A percentile compares a stretch with the other conserved stretches of the same genome.
phyloP scores from a whole-genome alignment of 1,140 invertebrate species.

The Halictus rubicundus region DNA sequence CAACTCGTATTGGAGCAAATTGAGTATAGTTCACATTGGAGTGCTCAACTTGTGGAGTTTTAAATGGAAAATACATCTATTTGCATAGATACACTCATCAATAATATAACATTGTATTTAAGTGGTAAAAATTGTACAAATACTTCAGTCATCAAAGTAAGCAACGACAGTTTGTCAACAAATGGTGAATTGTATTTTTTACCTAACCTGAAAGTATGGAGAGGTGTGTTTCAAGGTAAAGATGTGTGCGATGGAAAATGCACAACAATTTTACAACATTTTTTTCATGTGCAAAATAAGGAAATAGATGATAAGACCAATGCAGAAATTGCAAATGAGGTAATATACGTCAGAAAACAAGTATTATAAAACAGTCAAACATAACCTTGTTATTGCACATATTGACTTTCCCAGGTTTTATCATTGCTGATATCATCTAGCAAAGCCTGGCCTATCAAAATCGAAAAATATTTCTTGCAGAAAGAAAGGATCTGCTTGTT shows the following conservation, averaged over 20 bases:
- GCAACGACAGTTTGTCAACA: conserved; percentile 74
- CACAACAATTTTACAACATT: conserved; percentile 61
- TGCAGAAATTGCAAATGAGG: conserved; percentile 57
- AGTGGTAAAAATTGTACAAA: conserved; percentile 49
- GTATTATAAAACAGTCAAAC: conserved; percentile 2
- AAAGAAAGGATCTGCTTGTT: conserved; percentile 67
- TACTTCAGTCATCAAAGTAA: conserved; percentile 77
- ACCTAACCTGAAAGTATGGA: conserved; percentile 79
- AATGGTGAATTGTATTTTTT: conserved; percentile 82
- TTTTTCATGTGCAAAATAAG: conserved; percentile 38
- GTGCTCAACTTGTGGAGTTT: not conserved
- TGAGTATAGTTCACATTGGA: not conserved
- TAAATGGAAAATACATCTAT: conserved; percentile 50
- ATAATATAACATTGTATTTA: conserved; percentile 56
- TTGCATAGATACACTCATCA: conserved; percentile 42
- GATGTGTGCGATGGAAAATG: conserved; percentile 42
- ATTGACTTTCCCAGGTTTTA: conserved; percentile 59
- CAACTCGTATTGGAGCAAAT: not conserved
- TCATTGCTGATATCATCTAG: conserved; percentile 59
- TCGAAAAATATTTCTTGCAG: conserved; percentile 60
- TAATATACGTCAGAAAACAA: conserved; percentile 49
- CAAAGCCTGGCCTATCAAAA: conserved; percentile 60
- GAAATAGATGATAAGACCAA: conserved; percentile 13
- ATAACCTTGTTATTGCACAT: conserved; percentile 39
- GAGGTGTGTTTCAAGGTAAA: conserved; percentile 57